Percentiles rank a stretch among this genome's conserved stretches.
Evolutionary conservation across 2,113 vertebrate genomes (phyloP).

Genomic region (Peromyscus polionotus): DNA sequence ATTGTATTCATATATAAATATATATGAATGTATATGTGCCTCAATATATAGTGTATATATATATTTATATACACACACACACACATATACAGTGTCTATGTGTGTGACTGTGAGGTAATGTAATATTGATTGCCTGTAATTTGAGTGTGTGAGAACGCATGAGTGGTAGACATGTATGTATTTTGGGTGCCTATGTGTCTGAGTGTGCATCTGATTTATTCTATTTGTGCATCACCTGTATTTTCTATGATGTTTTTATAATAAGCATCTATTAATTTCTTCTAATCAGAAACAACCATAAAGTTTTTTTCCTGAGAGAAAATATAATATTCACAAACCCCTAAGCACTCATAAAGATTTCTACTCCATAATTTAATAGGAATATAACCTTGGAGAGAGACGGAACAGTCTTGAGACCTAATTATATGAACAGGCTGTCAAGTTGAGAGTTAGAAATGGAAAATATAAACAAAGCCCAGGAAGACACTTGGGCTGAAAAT

Average conservation of each 20-base stretch:
- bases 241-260: constrained; percentile 27
- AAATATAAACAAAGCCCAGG: not conserved
- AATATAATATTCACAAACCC: not conserved
- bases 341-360: not conserved
- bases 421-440: not conserved
- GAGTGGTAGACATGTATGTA: not conserved
- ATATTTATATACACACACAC: no score
- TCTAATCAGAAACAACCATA: not conserved
- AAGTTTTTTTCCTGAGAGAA: not conserved
- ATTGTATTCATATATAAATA: not conserved
- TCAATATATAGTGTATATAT: not conserved
- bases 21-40: not conserved
- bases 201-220: not conserved
- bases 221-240: not conserved
- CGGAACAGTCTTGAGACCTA: not conserved
- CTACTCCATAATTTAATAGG: not conserved
- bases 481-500: not conserved
- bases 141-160: not conserved
- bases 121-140: not conserved
- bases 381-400: not conserved
- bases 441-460: not conserved
- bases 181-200: not conserved
- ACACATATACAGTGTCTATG: not conserved
- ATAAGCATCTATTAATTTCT: not conserved
- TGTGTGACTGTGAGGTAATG: not conserved